Base-by-base conservation (phyloP, 2,113 vertebrate species). In the Charina bottae region DNA sequence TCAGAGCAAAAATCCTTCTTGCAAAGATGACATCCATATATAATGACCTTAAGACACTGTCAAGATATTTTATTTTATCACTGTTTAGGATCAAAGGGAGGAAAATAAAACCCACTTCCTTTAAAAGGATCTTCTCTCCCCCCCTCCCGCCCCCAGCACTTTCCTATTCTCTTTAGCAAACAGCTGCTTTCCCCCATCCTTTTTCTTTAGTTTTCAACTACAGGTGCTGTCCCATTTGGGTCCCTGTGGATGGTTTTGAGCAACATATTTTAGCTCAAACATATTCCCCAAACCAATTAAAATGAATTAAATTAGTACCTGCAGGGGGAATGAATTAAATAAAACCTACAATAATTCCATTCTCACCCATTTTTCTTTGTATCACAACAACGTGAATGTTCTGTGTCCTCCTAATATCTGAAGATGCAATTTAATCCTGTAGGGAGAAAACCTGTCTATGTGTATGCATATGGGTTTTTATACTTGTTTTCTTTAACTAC, bases 41-140 rank as follows among this genome's bases (percentile, higher is more conserved):
- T 93, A 96, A 94, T 93, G 94, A 97, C 95, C 94, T 95, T 92
- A 95, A 60, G 42, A 89, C 90, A 60, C 46, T 90, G 93, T 95
- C 95, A 89, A 94, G 95, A 92, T 93, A 94, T 95, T 97, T 96
- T 94, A 95, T 97, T 97, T 97, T 94, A 97, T 97, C 95, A 90
- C 93, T 96, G 94, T 89, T 92, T 93, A 93, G 37, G 83, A 91
- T 94, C 94, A 96, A 96, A 94, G 93, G 92, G 88, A 94, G 95
- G 92, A 96, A 97, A 97, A 97, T 91, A 96, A 97, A 97, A 97
- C 93, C 93, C 96, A 88, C 92, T 94, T 90, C 95, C 95, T 96
- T 94, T 96, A 46, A 95, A 91, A 94, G 93, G 93, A 89, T 62
- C 88, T 94, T 94, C 95, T 2, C 15, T 12, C 15, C 21, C 19